phyloP scores from a whole-genome alignment of 1,140 invertebrate genomes.

The Leptoteleia sp. region DNA sequence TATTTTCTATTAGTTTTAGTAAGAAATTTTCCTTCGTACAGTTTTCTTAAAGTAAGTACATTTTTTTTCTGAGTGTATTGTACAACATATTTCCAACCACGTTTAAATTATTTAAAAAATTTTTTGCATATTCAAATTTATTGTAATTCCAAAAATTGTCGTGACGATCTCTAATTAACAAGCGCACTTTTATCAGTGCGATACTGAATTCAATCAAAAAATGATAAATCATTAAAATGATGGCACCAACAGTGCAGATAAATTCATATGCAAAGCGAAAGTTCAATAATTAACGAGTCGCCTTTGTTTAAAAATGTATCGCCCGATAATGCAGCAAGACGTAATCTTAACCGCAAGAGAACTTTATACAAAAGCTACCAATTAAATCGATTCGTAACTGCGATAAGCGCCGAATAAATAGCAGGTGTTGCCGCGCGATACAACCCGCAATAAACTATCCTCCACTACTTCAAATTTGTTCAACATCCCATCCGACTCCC shows the following conservation, averaged over 20 bases:
- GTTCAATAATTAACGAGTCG: slow-evolving; percentile 18
- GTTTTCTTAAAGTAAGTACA: no score
- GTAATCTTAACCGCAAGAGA: slow-evolving; percentile 33
- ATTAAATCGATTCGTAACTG: slow-evolving; percentile 34
- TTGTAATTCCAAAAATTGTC: no score
- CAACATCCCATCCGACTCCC: slow-evolving; percentile 10
- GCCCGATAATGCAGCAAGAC: slow-evolving; percentile 18
- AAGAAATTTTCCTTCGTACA: no score
- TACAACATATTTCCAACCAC: no score
- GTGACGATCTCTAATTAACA: not conserved
- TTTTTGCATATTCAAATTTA: no score
- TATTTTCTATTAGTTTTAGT: no score
- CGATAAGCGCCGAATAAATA: slow-evolving; percentile 39
- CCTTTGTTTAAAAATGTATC: slow-evolving; percentile 30
- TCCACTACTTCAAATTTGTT: slow-evolving; percentile 26
- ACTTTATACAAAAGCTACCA: slow-evolving; percentile 31
- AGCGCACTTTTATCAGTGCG: not conserved
- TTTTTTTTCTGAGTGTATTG: no score
- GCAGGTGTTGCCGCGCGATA: slow-evolving; percentile 34
- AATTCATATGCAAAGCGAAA: slow-evolving; percentile 6
- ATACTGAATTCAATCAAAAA: not conserved
- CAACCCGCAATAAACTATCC: slow-evolving; percentile 12
- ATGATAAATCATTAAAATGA: slow-evolving; percentile 1
- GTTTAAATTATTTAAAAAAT: no score
- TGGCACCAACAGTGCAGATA: not conserved